These are phyloP conservation scores for Urocyon cinereoargenteus DNA, from an alignment of 2,797 vertebrate genomes.

Conservation along the genomic window DNA sequence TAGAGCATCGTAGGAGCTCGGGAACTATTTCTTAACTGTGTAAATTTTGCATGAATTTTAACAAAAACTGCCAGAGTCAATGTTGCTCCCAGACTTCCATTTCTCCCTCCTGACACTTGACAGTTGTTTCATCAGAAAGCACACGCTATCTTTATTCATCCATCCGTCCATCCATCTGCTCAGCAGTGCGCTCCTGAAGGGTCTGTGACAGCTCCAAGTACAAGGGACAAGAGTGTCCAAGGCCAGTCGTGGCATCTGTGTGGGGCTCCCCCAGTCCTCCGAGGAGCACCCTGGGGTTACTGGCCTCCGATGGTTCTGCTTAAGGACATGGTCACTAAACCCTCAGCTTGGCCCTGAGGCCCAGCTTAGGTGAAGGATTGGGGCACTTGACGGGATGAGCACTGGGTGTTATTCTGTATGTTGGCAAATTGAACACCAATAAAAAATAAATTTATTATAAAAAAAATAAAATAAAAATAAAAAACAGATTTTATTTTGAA, in stretches of 20 bases:
- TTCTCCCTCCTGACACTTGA: not conserved
- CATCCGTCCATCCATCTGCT: no score
- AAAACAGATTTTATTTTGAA: no score
- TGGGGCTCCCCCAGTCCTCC: fast-evolving
- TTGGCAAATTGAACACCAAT: no score
- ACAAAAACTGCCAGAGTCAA: not conserved
- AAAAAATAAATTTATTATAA: no score
- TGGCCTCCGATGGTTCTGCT: fast-evolving
- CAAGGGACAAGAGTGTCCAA: not conserved
- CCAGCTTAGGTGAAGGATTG: not conserved
- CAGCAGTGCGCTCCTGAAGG: fast-evolving
- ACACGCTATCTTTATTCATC: fast-evolving
- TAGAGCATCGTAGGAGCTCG: not conserved
- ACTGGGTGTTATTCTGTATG: no score
- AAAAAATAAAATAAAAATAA: no score
- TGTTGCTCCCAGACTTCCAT: not conserved
- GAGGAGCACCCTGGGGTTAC: fast-evolving
- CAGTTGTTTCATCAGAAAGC: not conserved
- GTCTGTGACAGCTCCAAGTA: fast-evolving
- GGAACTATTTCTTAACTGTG: fast-evolving
- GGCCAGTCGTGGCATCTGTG: not conserved
- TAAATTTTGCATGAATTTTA: not conserved
- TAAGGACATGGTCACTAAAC: not conserved
- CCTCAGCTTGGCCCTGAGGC: not conserved
- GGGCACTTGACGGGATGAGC: no score